Conservation (phyloP, 2,888 invertebrate species). For the Asteroscopus sphinx region DNA sequence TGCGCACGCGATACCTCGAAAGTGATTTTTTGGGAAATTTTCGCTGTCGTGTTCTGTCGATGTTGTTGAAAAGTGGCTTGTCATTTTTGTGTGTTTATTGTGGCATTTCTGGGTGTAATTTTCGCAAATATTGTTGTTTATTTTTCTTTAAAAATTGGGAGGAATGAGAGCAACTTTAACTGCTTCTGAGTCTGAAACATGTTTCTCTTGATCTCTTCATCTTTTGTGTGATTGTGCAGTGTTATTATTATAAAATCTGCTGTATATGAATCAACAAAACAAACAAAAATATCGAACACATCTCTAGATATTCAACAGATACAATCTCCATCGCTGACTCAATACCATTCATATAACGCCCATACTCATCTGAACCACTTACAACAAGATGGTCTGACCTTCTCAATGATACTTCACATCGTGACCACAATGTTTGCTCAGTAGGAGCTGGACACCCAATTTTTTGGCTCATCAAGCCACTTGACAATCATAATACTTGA, state of each 20-base stretch:
- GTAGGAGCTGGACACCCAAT: constrained; percentile 70
- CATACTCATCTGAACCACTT: constrained; percentile 34
- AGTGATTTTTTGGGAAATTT: constrained; percentile 59
- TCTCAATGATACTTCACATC: constrained; percentile 56
- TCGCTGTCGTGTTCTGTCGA: constrained; percentile 44
- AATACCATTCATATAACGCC: constrained; percentile 13
- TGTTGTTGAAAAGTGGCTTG: constrained; percentile 32
- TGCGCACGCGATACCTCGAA: constrained; percentile 72
- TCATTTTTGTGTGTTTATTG: constrained; percentile 39
- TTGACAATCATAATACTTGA: constrained; percentile 70
- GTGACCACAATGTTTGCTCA: constrained; percentile 67
- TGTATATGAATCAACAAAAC: too few relatives aligned
- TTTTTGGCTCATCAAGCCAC: constrained; percentile 64
- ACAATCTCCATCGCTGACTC: constrained; percentile 14
- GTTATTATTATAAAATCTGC: too few relatives aligned
- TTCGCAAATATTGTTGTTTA: constrained; percentile 9
- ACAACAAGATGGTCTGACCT: constrained; percentile 51
- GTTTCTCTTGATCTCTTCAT: neutral
- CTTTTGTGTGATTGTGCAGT: neutral
- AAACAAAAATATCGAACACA: too few relatives aligned
- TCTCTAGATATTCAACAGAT: too few relatives aligned
- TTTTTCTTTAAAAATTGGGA: neutral
- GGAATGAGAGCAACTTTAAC: neutral
- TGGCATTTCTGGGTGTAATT: constrained; percentile 30
- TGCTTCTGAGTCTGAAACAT: neutral